These are phyloP conservation scores for Ormyrus rosae DNA, from an alignment of 2,888 invertebrate genomes.

Conservation along the genomic window DNA sequence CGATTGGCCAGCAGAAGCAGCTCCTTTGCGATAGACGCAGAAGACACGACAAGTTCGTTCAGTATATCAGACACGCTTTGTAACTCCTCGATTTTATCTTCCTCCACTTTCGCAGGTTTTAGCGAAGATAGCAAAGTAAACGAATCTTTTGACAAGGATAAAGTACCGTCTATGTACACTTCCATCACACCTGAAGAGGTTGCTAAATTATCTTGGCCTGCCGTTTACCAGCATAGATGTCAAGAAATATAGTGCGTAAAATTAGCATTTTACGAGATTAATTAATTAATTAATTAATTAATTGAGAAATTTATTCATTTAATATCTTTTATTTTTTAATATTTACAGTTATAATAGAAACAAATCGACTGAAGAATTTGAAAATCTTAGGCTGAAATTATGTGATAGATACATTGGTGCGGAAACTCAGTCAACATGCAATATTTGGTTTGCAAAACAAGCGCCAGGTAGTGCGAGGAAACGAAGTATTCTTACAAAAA, in stretches of 20 bases:
- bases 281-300: too few relatives aligned
- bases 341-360: slow-evolving; percentile 83
- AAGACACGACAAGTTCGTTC: slow-evolving; percentile 46
- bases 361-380: slow-evolving; percentile 83
- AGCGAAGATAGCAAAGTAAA: slow-evolving; percentile 54
- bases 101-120: slow-evolving; percentile 40
- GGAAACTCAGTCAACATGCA: slow-evolving; percentile 84
- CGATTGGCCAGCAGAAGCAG: slow-evolving; percentile 6
- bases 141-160: slow-evolving; percentile 44
- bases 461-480: slow-evolving; percentile 82
- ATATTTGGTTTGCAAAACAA: slow-evolving; percentile 79
- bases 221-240: slow-evolving; percentile 80
- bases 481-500: slow-evolving; percentile 79
- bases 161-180: slow-evolving; percentile 69
- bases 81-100: slow-evolving; percentile 53
- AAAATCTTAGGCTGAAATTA: slow-evolving; percentile 81
- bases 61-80: slow-evolving; percentile 43
- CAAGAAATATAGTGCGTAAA: slow-evolving; percentile 85
- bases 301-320: not conserved
- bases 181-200: slow-evolving; percentile 72
- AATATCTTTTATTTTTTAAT: not conserved
- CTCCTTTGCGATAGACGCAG: slow-evolving; percentile 22
- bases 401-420: slow-evolving; percentile 84
- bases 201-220: slow-evolving; percentile 78
- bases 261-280: not conserved